Percentiles rank a stretch among this genome's conserved stretches.
These are phyloP conservation scores for Palythoa caribaeorum DNA, from an alignment of 92 coral and sea anemone genomes.

Conservation along the genomic window DNA sequence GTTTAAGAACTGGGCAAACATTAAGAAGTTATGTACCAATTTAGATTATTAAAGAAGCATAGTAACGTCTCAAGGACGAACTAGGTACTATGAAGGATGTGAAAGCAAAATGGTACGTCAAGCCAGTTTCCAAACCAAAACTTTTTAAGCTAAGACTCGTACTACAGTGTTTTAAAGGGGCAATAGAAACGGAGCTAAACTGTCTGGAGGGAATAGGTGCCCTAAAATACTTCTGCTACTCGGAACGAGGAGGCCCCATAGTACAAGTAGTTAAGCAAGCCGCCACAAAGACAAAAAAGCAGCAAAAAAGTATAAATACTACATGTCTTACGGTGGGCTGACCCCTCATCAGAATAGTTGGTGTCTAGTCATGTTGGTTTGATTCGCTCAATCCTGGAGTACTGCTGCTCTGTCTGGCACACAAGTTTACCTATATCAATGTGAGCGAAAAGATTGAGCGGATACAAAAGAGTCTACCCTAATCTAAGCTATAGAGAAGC, in stretches of 20 bases:
- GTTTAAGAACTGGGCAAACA: slow-evolving; percentile 62
- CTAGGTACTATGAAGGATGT: slow-evolving; percentile 51
- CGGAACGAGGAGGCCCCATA: slow-evolving; percentile 44
- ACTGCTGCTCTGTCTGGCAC: no score
- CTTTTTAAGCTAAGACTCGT: slow-evolving; percentile 32
- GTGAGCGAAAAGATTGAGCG: no score
- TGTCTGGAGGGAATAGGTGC: slow-evolving; percentile 51
- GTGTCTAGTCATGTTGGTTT: no score
- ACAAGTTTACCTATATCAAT: no score
- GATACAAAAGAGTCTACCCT: no score
- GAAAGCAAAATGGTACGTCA: slow-evolving; percentile 48
- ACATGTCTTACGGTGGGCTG: no score
- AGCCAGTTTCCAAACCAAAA: slow-evolving; percentile 47
- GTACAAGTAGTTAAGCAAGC: slow-evolving; percentile 56
- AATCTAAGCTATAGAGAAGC: no score
- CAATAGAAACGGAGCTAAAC: slow-evolving; percentile 13
- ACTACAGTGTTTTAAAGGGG: slow-evolving; percentile 36
- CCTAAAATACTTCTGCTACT: slow-evolving; percentile 44
- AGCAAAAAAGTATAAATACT: no score
- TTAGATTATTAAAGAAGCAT: slow-evolving; percentile 39
- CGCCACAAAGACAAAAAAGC: background rate
- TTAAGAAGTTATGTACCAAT: slow-evolving; percentile 30
- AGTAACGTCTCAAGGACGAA: slow-evolving; percentile 52
- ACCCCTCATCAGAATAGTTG: no score
- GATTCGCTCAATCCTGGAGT: no score